These are phyloP conservation scores for Brotula barbata DNA, from an alignment of 2,797 vertebrate species.

Conservation along the genomic window DNA sequence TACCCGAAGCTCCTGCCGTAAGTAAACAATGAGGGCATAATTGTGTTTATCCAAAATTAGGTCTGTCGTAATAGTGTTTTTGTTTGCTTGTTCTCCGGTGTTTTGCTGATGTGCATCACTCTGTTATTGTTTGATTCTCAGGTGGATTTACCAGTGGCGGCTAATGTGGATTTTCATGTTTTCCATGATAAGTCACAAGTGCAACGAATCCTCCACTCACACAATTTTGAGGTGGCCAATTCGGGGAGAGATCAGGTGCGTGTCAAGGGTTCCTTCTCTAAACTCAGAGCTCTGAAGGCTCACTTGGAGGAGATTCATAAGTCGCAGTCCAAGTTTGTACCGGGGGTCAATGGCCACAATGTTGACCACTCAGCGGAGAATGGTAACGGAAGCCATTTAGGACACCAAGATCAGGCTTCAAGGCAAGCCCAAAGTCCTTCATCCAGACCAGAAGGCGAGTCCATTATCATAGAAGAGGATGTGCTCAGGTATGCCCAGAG, in stretches of 20 bases:
- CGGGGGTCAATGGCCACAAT: background rate
- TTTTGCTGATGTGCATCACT: background rate
- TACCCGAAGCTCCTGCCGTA: conserved; percentile 45
- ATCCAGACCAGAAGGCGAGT: background rate
- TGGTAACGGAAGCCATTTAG: background rate
- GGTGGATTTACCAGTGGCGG: conserved; percentile 71
- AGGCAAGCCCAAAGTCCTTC: background rate
- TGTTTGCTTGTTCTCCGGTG: background rate
- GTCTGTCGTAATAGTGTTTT: background rate
- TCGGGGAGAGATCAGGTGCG: background rate
- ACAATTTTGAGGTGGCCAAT: conserved; percentile 40
- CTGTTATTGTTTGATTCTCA: conserved; percentile 28
- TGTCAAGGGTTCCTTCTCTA: conserved; percentile 66
- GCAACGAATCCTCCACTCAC: conserved; percentile 15
- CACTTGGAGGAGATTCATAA: conserved; percentile 39
- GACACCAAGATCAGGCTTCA: background rate
- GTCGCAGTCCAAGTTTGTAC: background rate
- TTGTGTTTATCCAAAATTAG: background rate
- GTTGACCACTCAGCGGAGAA: background rate
- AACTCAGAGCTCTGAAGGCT: conserved; percentile 51
- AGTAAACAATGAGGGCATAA: background rate
- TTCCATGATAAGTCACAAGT: conserved; percentile 38
- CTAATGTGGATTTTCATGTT: conserved; percentile 44
- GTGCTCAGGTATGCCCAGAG: conserved; percentile 38
- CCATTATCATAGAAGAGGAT: conserved; percentile 40